Conservation (phyloP, 2,888 invertebrate species). For the Herminia tarsipennalis region DNA sequence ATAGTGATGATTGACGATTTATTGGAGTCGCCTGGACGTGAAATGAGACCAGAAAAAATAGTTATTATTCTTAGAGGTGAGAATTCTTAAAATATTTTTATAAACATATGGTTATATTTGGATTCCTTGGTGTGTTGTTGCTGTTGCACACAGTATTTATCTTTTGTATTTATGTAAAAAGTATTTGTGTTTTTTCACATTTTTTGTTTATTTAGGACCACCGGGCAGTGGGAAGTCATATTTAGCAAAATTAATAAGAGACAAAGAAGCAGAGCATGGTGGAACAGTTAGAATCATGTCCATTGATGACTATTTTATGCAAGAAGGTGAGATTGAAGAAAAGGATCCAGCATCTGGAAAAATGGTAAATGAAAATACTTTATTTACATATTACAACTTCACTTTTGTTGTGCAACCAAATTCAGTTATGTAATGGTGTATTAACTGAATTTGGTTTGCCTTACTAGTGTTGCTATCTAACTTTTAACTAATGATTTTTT, state of each 20-base stretch:
- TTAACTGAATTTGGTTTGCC: background rate
- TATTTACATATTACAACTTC: no score
- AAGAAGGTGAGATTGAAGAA: constrained; percentile 91
- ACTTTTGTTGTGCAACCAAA: background rate
- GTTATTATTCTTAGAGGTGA: constrained; percentile 94
- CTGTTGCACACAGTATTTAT: no score
- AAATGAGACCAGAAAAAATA: constrained; percentile 91
- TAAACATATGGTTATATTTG: background rate
- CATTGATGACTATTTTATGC: constrained; percentile 98
- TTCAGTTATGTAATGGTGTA: background rate
- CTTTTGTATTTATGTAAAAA: background rate
- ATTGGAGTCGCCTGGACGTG: constrained; percentile 91
- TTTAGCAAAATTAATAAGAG: constrained; percentile 94
- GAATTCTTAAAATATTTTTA: background rate
- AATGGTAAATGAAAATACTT: constrained; percentile 67
- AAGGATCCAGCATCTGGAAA: constrained; percentile 90
- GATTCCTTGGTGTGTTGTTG: background rate
- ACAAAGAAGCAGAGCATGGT: constrained; percentile 92
- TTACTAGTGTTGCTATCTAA: no score
- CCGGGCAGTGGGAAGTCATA: constrained; percentile 98
- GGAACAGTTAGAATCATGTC: constrained; percentile 96
- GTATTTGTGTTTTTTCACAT: background rate
- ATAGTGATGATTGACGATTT: constrained; percentile 92
- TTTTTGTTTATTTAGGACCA: constrained; percentile 82
- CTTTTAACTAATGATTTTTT: no score